Conservation (phyloP, 1,140 invertebrate species). For the Nebria ingens region DNA sequence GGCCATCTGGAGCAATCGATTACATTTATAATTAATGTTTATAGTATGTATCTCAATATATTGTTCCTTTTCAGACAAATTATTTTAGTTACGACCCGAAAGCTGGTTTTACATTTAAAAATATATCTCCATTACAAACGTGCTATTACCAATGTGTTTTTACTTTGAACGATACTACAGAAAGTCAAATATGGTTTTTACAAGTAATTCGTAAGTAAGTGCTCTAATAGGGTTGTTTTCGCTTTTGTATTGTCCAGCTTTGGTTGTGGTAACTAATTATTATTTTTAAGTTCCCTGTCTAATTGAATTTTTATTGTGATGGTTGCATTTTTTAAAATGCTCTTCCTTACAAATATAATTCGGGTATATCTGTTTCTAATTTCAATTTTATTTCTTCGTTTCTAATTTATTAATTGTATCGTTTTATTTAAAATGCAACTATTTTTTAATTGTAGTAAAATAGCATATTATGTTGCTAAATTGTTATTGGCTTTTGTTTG, state of each 20-base stretch:
- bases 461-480: no score
- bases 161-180: slow-evolving; percentile 19
- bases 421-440: no score
- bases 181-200: slow-evolving; percentile 29
- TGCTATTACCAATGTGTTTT: slow-evolving; percentile 38
- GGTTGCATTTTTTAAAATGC: no score
- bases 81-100: slow-evolving; percentile 44
- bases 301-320: slow-evolving; percentile 12
- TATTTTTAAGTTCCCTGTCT: background rate
- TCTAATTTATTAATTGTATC: no score
- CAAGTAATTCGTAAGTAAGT: slow-evolving; percentile 37
- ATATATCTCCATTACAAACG: slow-evolving; percentile 35
- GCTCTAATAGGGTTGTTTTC: slow-evolving; percentile 30
- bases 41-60: slow-evolving; percentile 30
- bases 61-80: slow-evolving; percentile 33
- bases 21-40: slow-evolving; percentile 11
- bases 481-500: no score
- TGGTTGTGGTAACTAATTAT: slow-evolving; percentile 23
- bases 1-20: background rate
- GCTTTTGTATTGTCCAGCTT: slow-evolving; percentile 23
- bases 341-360: no score
- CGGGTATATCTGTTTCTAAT: no score
- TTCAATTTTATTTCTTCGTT: no score
- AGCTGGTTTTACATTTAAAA: slow-evolving; percentile 43
- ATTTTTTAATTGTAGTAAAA: no score